These are phyloP conservation scores for Ictalurus furcatus DNA, from an alignment of 2,113 vertebrate genomes.

Conservation along the genomic window DNA sequence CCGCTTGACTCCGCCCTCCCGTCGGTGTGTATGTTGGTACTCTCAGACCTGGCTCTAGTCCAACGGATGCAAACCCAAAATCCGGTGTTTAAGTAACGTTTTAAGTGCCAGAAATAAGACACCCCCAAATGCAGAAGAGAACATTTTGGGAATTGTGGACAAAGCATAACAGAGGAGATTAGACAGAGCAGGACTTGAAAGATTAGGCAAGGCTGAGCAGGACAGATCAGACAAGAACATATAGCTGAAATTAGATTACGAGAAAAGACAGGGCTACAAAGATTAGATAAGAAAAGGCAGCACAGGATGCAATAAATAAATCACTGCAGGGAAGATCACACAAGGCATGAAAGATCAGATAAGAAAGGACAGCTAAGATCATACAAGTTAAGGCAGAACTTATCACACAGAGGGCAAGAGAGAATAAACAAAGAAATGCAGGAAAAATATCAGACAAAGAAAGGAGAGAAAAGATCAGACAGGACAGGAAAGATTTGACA, in stretches of 20 bases:
- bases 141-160: background rate
- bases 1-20: background rate
- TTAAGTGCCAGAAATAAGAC: background rate
- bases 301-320: constrained; percentile 7
- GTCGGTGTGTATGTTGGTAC: background rate
- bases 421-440: background rate
- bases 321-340: background rate
- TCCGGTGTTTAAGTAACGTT: background rate
- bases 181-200: background rate
- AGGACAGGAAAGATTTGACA: background rate
- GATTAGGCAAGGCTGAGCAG: background rate
- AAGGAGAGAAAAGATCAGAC: background rate
- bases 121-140: background rate
- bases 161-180: background rate
- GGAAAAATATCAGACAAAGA: background rate
- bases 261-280: background rate
- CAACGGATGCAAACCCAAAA: background rate
- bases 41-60: background rate
- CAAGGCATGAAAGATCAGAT: constrained; percentile 7
- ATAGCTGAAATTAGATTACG: background rate
- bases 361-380: constrained; percentile 2
- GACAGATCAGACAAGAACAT: background rate
- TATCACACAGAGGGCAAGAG: background rate
- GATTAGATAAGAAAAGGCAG: background rate
- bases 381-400: background rate